Conservation (phyloP, 2,113 vertebrate genomes). For the Hyperoodon ampullatus region DNA sequence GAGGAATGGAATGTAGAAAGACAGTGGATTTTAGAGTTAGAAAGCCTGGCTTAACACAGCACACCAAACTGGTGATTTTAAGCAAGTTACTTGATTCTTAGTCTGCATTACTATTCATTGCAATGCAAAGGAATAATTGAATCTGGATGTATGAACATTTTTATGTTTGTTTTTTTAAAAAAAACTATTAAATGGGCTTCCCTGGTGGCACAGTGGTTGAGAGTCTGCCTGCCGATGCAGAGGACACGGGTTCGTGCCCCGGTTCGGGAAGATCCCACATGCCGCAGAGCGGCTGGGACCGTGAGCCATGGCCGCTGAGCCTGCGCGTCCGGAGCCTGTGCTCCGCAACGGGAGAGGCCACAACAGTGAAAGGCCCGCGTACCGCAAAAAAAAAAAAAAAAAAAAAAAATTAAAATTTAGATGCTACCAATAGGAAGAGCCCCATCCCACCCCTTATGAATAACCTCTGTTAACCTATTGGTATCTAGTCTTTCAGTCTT, state of each 20-base stretch:
- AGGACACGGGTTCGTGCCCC: too few relatives aligned
- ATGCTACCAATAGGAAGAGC: not conserved
- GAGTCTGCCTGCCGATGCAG: too few relatives aligned
- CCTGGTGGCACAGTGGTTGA: too few relatives aligned
- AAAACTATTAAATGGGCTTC: not conserved
- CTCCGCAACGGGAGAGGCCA: too few relatives aligned
- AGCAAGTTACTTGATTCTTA: not conserved
- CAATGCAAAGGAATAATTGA: not conserved
- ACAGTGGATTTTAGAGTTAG: not conserved
- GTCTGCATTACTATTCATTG: not conserved
- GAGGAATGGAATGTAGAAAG: not conserved
- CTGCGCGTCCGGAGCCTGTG: too few relatives aligned
- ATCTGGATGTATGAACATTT: not conserved
- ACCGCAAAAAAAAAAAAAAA: too few relatives aligned
- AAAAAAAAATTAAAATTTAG: not conserved
- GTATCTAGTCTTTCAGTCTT: not conserved
- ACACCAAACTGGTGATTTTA: not conserved
- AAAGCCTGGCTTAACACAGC: not conserved
- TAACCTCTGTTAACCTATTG: not conserved
- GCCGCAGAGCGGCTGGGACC: too few relatives aligned
- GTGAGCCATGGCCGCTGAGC: too few relatives aligned
- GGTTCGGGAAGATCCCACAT: too few relatives aligned
- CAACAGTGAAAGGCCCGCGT: too few relatives aligned
- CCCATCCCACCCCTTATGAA: not conserved
- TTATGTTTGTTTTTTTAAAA: not conserved